Evolutionary conservation across 2,888 invertebrate genomes (phyloP).

Genomic region (Taphrorychus bicolor): DNA sequence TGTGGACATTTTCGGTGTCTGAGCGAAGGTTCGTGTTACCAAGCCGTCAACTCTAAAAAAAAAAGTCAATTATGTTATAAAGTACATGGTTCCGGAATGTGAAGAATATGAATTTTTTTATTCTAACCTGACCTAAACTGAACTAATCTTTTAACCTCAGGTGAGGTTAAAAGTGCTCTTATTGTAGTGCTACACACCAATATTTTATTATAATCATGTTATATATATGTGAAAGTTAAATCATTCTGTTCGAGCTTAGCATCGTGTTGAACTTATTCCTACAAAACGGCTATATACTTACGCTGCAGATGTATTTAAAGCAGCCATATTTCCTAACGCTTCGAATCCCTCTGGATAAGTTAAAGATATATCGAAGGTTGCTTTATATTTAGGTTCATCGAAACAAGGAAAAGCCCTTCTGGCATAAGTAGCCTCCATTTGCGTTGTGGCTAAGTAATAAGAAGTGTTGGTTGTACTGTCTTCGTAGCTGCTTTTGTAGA

Average conservation of each 20-base stretch:
- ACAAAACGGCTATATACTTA: constrained; percentile 20
- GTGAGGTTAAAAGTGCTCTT: no score
- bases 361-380: constrained; percentile 41
- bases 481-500: constrained; percentile 43
- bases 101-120: no score
- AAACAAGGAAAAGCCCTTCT: constrained; percentile 47
- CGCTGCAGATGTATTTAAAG: not conserved
- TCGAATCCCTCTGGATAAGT: constrained; percentile 32
- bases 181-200: no score
- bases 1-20: constrained; percentile 41
- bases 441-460: constrained; percentile 44
- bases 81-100: no score
- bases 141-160: no score
- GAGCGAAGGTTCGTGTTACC: constrained; percentile 22
- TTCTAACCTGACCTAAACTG: no score
- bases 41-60: no score
- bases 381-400: constrained; percentile 47
- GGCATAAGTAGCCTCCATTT: constrained; percentile 44
- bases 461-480: constrained; percentile 10
- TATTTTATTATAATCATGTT: no score
- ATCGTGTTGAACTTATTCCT: no score
- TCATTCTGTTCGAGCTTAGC: no score
- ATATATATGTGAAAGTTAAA: no score
- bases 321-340: constrained; percentile 40
- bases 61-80: no score